These are phyloP conservation scores for Neoarius graeffei DNA, from an alignment of 2,113 vertebrate species.

Conservation along the genomic window DNA sequence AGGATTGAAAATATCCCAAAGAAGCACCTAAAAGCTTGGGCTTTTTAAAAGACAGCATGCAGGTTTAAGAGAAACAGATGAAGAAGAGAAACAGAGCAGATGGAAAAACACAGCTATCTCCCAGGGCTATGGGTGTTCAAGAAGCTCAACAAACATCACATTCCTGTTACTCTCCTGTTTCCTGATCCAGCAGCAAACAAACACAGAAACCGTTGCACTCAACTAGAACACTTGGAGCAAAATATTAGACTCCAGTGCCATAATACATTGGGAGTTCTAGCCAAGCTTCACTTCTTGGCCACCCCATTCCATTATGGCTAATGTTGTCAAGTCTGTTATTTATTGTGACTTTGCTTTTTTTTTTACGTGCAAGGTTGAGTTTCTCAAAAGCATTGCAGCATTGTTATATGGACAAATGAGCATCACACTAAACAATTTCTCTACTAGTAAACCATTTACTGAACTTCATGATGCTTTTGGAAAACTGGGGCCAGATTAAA, in stretches of 20 bases:
- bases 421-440: neutral
- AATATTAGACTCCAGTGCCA: neutral
- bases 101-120: neutral
- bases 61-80: neutral
- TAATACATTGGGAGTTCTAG: neutral
- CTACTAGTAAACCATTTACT: neutral
- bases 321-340: neutral
- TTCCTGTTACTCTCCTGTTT: constrained; percentile 1
- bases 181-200: neutral
- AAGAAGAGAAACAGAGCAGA: neutral
- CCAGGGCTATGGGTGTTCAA: neutral
- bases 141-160: constrained; percentile 10
- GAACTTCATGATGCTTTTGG: neutral
- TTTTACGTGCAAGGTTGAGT: neutral
- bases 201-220: constrained; percentile 1
- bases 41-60: neutral
- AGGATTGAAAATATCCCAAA: neutral
- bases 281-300: neutral
- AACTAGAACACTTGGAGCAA: neutral
- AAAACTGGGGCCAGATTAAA: neutral
- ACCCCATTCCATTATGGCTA: neutral
- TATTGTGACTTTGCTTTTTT: neutral
- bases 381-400: neutral
- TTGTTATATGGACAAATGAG: neutral
- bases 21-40: neutral